These are phyloP conservation scores for Empidonax alnorum DNA, from an alignment of 2,113 vertebrate species.

Conservation along the genomic window DNA sequence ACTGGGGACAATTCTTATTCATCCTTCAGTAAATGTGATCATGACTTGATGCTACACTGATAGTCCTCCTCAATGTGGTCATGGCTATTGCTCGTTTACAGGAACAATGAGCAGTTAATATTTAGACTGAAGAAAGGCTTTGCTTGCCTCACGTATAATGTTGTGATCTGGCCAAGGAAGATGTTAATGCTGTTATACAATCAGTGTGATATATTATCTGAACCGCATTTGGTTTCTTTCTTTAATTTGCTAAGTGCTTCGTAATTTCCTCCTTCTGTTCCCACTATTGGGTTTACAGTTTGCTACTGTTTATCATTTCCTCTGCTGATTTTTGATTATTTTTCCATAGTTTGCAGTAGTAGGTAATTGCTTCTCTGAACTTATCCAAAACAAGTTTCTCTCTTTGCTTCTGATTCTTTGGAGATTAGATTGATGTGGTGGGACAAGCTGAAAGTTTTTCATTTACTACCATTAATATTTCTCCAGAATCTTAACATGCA, in stretches of 20 bases:
- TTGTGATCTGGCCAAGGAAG: not conserved
- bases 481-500: not conserved
- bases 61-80: not conserved
- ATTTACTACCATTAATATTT: not conserved
- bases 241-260: constrained; percentile 20
- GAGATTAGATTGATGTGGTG: not conserved
- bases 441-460: not conserved
- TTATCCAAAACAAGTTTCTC: not conserved
- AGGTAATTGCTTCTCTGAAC: not conserved
- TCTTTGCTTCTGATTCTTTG: not conserved
- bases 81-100: not conserved
- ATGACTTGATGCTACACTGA: not conserved
- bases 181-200: not conserved
- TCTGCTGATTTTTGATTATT: not conserved
- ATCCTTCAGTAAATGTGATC: not conserved
- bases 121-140: not conserved
- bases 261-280: not conserved
- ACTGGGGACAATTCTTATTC: not conserved
- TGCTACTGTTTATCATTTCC: not conserved
- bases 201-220: not conserved
- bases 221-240: not conserved
- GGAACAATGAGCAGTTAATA: not conserved
- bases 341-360: not conserved
- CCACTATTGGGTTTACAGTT: not conserved
- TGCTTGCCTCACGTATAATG: not conserved